phyloP scores from a whole-genome alignment of 2,797 vertebrate genomes.

The Scolopax rusticola region DNA sequence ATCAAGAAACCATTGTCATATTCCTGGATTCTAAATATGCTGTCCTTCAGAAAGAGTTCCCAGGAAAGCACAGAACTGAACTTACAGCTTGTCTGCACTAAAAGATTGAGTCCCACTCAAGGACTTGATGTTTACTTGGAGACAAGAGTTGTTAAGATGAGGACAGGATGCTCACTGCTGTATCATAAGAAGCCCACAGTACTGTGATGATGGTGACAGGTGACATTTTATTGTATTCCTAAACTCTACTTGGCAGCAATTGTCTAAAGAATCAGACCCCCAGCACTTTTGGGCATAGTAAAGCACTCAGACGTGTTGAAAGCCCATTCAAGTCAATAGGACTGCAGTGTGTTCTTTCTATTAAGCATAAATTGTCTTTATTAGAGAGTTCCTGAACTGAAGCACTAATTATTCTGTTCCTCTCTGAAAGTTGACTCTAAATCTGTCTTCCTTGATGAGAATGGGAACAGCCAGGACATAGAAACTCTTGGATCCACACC shows the following conservation, averaged over 20 bases:
- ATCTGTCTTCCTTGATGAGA: not conserved
- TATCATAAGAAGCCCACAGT: not conserved
- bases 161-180: not conserved
- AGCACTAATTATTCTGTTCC: not conserved
- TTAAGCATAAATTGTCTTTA: not conserved
- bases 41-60: not conserved
- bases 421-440: not conserved
- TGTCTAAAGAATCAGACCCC: not conserved
- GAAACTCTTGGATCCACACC: not conserved
- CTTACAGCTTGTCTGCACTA: not conserved
- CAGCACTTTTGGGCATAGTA: not conserved
- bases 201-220: not conserved
- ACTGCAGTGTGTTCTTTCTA: not conserved
- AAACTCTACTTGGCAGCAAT: not conserved
- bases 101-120: not conserved
- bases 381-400: conserved; percentile 6
- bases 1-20: not conserved
- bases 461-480: not conserved
- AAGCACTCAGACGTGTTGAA: not conserved
- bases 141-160: not conserved
- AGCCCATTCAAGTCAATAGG: not conserved
- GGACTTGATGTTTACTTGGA: not conserved
- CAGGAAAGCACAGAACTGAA: not conserved
- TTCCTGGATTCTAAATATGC: not conserved
- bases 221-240: not conserved